A percentile compares a stretch with the other conserved stretches of the same genome.
These are phyloP conservation scores for Bibio marci DNA, from an alignment of 2,888 invertebrate genomes.

Conservation along the genomic window DNA sequence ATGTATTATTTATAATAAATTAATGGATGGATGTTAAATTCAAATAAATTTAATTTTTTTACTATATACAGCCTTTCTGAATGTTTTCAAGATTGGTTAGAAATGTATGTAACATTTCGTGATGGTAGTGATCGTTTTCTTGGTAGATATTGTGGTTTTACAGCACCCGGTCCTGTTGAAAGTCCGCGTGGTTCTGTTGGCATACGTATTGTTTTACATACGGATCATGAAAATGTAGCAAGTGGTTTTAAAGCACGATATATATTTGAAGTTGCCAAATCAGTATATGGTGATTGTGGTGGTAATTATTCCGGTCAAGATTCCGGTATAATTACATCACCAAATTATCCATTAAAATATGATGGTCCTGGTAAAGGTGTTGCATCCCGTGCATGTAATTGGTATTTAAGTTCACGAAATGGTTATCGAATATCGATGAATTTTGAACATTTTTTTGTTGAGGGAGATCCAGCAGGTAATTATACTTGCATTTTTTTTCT, in stretches of 20 bases:
- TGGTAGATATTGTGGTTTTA: constrained; percentile 80
- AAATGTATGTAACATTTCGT: constrained; percentile 77
- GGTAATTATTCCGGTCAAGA: constrained; percentile 73
- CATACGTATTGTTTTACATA: constrained; percentile 74
- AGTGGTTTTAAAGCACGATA: constrained; percentile 95
- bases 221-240: constrained; percentile 71
- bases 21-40: neutral
- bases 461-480: constrained; percentile 77
- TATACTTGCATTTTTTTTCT: constrained; percentile 6
- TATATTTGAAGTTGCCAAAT: constrained; percentile 76
- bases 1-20: neutral
- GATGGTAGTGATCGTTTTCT: constrained; percentile 69
- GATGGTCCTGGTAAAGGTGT: constrained; percentile 61
- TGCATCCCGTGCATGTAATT: constrained; percentile 85
- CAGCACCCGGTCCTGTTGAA: constrained; percentile 89
- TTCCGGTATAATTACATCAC: constrained; percentile 71
- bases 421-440: constrained; percentile 78
- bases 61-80: constrained; percentile 39
- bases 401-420: constrained; percentile 81
- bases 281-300: constrained; percentile 85
- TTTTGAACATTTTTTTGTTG: constrained; percentile 82
- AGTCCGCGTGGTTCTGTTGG: constrained; percentile 78
- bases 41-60: constrained; percentile 1
- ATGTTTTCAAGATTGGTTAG: constrained; percentile 87
- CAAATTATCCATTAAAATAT: constrained; percentile 82